Conservation (phyloP, 2,888 invertebrate species). For the Oscheius sp. region DNA sequence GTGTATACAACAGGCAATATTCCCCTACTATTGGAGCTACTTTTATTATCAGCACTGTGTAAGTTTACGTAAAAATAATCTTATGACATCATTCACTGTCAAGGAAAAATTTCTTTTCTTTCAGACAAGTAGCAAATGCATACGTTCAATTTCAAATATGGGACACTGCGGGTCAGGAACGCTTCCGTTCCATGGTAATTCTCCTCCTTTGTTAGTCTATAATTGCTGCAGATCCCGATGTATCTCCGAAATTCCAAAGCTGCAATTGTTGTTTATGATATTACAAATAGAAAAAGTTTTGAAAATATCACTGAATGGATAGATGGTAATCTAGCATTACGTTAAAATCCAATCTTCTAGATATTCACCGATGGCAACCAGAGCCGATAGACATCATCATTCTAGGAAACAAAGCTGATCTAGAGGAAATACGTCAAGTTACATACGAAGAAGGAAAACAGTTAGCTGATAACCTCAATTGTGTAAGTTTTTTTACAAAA, state of each 20-base stretch:
- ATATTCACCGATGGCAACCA: constrained; percentile 10
- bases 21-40: constrained; percentile 51
- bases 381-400: constrained; percentile 19
- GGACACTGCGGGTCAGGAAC: constrained; percentile 57
- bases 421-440: constrained; percentile 7
- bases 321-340: constrained; percentile 34
- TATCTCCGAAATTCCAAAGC: constrained; percentile 51
- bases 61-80: constrained; percentile 6
- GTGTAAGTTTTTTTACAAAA: constrained; percentile 11
- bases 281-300: constrained; percentile 52
- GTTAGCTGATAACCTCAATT: background rate
- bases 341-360: background rate
- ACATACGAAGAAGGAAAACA: constrained; percentile 22
- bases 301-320: constrained; percentile 48
- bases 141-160: constrained; percentile 41
- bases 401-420: constrained; percentile 30
- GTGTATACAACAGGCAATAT: constrained; percentile 41
- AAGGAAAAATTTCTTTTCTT: background rate
- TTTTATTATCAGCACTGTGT: constrained; percentile 42
- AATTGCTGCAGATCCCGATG: constrained; percentile 44
- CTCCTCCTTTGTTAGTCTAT: background rate
- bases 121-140: constrained; percentile 4
- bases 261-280: constrained; percentile 55
- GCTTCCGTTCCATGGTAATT: constrained; percentile 53
- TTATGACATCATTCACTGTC: background rate